Evolutionary conservation across 2,888 invertebrate genomes (phyloP).

Genomic region (Augochlorella aurata): DNA sequence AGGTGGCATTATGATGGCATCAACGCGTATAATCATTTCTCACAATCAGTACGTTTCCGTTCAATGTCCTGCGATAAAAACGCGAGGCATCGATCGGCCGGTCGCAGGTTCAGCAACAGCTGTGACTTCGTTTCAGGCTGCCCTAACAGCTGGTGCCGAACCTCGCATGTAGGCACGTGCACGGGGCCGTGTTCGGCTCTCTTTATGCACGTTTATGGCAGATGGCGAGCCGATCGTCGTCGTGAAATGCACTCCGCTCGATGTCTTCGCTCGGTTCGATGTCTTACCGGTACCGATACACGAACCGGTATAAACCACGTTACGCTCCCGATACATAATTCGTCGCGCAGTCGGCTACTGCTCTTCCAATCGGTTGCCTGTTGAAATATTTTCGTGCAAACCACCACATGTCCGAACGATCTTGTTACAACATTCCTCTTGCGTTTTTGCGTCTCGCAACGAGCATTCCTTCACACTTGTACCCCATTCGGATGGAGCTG

Average conservation of each 20-base stretch:
- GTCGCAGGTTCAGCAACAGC: constrained; percentile 53
- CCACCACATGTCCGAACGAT: constrained; percentile 33
- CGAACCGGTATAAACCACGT: constrained; percentile 33
- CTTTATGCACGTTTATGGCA: constrained; percentile 60
- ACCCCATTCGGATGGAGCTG: neutral
- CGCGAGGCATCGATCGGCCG: constrained; percentile 47
- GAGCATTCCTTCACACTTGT: neutral
- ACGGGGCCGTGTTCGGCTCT: constrained; percentile 40
- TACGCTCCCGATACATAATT: constrained; percentile 19
- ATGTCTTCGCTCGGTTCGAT: constrained; percentile 18
- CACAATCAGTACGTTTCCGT: constrained; percentile 4
- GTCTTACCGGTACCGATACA: neutral
- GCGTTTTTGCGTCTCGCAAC: constrained; percentile 8
- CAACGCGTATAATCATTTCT: constrained; percentile 47
- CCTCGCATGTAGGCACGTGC: constrained; percentile 65
- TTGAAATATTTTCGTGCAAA: constrained; percentile 31
- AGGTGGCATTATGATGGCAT: constrained; percentile 34
- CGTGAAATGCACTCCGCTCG: constrained; percentile 23
- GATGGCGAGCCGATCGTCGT: constrained; percentile 59
- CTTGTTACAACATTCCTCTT: constrained; percentile 26
- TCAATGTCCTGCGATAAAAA: constrained; percentile 41
- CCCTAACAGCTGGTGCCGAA: constrained; percentile 64
- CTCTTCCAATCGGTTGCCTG: constrained; percentile 18
- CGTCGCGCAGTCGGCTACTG: constrained; percentile 19
- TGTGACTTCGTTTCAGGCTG: constrained; percentile 47